Evolutionary conservation across 2,797 vertebrate species (phyloP).

Genomic region (Yasuhikotakia modesta): DNA sequence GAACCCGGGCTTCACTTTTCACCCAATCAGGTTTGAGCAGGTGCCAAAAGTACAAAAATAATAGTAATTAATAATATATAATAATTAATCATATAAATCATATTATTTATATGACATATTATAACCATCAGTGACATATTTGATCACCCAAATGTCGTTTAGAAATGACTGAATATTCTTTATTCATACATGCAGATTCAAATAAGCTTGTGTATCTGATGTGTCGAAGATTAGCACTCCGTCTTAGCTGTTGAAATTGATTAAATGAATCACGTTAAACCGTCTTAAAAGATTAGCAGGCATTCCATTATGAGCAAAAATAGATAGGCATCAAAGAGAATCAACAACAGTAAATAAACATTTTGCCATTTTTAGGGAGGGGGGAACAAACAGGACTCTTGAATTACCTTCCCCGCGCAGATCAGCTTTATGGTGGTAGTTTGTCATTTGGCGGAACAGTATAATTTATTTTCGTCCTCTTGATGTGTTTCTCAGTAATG

Average conservation of each 20-base stretch:
- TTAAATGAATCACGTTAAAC: slow-evolving; percentile 67
- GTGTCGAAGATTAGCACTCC: slow-evolving; percentile 55
- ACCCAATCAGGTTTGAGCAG: background rate
- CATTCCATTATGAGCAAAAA: slow-evolving; percentile 49
- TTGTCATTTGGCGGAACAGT: slow-evolving; percentile 71
- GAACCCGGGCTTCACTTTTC: background rate
- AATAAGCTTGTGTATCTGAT: slow-evolving; percentile 53
- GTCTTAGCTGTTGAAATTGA: slow-evolving; percentile 58
- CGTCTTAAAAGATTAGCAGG: slow-evolving; percentile 67
- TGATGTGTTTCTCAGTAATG: slow-evolving; percentile 74
- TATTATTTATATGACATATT: slow-evolving; percentile 7
- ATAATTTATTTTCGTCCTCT: slow-evolving; percentile 76
- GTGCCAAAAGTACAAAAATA: background rate
- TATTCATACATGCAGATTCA: slow-evolving; percentile 31
- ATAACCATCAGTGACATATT: background rate
- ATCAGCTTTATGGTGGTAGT: slow-evolving; percentile 70
- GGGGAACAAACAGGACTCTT: slow-evolving; percentile 52
- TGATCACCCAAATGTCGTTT: slow-evolving; percentile 21
- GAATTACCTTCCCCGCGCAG: slow-evolving; percentile 55
- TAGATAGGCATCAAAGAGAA: slow-evolving; percentile 59
- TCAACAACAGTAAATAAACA: slow-evolving; percentile 74
- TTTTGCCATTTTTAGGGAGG: slow-evolving; percentile 64
- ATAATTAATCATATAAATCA: no score
- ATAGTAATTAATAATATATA: no score
- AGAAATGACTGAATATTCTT: slow-evolving; percentile 37